These are phyloP conservation scores for Pseudorectes ferrugineus DNA, from an alignment of 2,113 vertebrate genomes.

Conservation along the genomic window DNA sequence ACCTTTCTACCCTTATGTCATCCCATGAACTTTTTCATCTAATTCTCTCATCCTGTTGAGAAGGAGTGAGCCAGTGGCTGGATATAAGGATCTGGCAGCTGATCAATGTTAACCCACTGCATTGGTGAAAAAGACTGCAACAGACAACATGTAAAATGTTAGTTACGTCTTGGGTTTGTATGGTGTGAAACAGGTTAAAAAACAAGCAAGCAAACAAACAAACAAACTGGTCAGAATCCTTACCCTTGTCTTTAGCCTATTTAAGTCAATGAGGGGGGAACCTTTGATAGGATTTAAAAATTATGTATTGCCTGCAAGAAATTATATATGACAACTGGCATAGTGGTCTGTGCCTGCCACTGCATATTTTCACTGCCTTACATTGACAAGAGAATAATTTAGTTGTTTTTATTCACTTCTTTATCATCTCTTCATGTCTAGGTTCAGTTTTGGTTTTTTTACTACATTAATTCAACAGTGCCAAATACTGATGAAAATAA, in stretches of 20 bases:
- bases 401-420: not conserved
- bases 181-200: not conserved
- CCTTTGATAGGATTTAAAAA: not conserved
- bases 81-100: not conserved
- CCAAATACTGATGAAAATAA: not conserved
- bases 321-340: accelerated
- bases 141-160: not conserved
- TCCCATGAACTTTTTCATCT: not conserved
- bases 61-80: not conserved
- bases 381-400: not conserved
- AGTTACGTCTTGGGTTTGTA: not conserved
- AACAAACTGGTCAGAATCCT: not conserved
- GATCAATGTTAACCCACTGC: accelerated
- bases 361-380: not conserved
- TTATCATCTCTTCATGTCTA: not conserved
- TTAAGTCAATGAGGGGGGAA: not conserved
- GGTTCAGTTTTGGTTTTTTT: not conserved
- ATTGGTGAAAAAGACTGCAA: not conserved
- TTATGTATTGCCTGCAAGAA: not conserved
- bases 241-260: not conserved
- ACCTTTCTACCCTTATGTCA: not conserved
- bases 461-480: not conserved
- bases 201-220: not conserved
- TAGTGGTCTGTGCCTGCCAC: not conserved
- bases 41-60: not conserved